phyloP scores from a whole-genome alignment of 2,113 vertebrate genomes.

The Sturnus vulgaris region DNA sequence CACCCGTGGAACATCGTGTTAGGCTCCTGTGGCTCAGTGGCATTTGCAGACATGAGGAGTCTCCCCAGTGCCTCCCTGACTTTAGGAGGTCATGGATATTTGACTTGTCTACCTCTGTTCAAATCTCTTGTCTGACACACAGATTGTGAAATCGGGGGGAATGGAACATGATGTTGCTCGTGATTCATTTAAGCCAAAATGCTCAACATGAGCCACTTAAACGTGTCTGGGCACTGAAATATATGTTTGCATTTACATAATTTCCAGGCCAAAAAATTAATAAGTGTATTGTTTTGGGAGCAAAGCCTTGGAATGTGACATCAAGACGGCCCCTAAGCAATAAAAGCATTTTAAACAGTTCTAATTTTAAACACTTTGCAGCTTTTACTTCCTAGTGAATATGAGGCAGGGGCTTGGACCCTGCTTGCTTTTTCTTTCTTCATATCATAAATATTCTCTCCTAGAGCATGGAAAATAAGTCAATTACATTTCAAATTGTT shows the following conservation, averaged over 20 bases:
- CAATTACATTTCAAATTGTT: conserved; percentile 22
- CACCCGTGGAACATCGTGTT: fast-evolving
- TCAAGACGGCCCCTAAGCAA: not conserved
- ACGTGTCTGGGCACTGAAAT: not conserved
- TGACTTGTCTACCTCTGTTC: not conserved
- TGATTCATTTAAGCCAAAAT: not conserved
- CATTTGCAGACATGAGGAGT: not conserved
- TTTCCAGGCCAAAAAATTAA: not conserved
- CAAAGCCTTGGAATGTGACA: not conserved
- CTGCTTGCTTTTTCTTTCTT: not conserved
- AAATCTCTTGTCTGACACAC: not conserved
- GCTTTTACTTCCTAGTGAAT: not conserved
- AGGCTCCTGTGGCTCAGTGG: not conserved
- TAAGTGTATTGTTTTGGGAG: not conserved
- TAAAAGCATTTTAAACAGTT: not conserved
- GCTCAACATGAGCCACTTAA: not conserved
- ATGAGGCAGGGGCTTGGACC: not conserved
- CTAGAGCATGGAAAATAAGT: conserved; percentile 8
- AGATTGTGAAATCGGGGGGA: not conserved
- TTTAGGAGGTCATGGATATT: not conserved
- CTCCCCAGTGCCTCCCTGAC: not conserved
- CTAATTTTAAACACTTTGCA: not conserved
- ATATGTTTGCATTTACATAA: not conserved
- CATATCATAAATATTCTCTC: conserved; percentile 8
- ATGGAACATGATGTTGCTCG: not conserved